phyloP scores from a whole-genome alignment of 2,797 vertebrate genomes.

The Mus caroli region DNA sequence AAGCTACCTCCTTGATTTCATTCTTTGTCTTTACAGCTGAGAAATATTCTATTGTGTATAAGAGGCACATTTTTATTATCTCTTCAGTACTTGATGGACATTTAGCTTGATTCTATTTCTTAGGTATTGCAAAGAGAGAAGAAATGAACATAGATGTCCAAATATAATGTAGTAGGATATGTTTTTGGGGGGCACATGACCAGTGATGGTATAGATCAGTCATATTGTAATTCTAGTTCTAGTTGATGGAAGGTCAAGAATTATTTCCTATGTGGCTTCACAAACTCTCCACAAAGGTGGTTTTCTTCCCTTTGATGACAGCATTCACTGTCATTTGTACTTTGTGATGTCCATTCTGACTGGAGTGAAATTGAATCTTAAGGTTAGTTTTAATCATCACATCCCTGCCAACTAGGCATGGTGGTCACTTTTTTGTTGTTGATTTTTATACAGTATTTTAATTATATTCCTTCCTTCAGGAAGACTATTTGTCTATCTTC shows the following conservation, averaged over 20 bases:
- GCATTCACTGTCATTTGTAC: not conserved
- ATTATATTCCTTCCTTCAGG: no score
- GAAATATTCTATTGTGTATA: not conserved
- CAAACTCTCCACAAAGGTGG: not conserved
- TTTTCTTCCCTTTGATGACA: not conserved
- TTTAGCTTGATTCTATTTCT: not conserved
- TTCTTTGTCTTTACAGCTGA: not conserved
- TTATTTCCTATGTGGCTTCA: not conserved
- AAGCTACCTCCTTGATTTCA: no score
- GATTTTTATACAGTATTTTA: not conserved
- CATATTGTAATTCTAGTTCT: not conserved
- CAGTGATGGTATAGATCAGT: not conserved
- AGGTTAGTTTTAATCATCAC: not conserved
- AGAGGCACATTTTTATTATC: not conserved
- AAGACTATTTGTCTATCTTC: not conserved
- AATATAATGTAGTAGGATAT: not conserved
- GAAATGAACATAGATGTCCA: not conserved
- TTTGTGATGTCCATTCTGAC: not conserved
- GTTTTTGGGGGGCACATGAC: no score
- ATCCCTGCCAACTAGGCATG: not conserved
- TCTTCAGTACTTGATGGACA: not conserved
- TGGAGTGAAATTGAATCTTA: not conserved
- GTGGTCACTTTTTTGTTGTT: not conserved
- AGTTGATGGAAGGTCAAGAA: not conserved
- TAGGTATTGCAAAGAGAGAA: not conserved